Base-by-base conservation (phyloP, 1,140 invertebrate species). In the Drosophila tristis region DNA sequence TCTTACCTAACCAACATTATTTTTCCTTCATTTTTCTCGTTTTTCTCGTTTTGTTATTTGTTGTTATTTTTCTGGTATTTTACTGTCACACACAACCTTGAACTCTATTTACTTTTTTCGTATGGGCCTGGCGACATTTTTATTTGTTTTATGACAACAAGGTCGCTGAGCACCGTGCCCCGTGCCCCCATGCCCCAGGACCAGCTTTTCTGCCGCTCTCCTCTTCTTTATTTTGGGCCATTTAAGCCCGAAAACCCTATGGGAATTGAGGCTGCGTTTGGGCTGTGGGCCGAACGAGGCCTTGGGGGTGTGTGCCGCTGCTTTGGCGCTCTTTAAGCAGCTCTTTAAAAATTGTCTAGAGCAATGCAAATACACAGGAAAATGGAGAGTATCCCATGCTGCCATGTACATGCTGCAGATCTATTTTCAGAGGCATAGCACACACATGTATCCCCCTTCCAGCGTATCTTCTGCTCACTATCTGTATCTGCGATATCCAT, bases 61-160 rank as follows among this genome's bases (percentile, higher is more conserved):
- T 60, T 53, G 20, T 20, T 20, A 20, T 20, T 20, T 20, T 20
- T 20, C 20, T 20, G 6, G 16, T 53, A 13, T 45, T 26, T 50
- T 79, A 48, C 43, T 53, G 48, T 54, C 35, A 81, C 61, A 65
- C 60, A 47, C 78, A 86, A 89, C 82, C 82, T 86, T 86, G 82
- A 86, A 86, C 82, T 87, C 82, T 86, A 79, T 86, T 86, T 86
- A 86, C 84, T 89, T 86, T 86, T 57, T 54, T 74, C 51, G 59
- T 78, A 85, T 87, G 59, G 63, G 81, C 78, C 54, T 68, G 78
- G 81, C 63, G 78, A 86, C 81, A 87, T 81, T 86, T 86, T 87
- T 86, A 86, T 86, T 86, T 86, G 81, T 86, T 81, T 86, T 86
- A 86, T 81, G 82, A 80, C 80, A 86, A 74, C 74, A 78, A 71